Percentiles rank a stretch among this genome's conserved stretches.
phyloP scores from a whole-genome alignment of 2,113 vertebrate genomes.

The Chroicocephalus ridibundus region DNA sequence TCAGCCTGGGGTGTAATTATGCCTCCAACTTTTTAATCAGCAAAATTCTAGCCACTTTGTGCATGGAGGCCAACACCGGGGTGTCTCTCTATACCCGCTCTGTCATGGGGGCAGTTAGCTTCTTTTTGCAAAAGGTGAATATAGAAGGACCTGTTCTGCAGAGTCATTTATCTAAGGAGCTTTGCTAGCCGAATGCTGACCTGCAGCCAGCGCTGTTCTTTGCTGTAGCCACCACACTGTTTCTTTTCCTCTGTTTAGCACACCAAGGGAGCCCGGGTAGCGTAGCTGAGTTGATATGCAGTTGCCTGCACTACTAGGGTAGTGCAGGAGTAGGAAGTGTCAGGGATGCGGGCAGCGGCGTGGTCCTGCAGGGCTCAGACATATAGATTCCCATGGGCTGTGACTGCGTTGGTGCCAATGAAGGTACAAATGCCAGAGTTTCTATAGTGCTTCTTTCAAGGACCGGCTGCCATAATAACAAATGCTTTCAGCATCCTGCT shows the following conservation, averaged over 20 bases:
- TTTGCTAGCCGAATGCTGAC: not conserved
- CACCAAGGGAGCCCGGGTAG: not conserved
- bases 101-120: rapidly evolving
- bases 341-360: rapidly evolving
- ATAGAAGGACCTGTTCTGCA: not conserved
- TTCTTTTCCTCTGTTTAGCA: not conserved
- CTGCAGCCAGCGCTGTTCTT: not conserved
- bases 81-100: not conserved
- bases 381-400: not conserved
- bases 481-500: not conserved
- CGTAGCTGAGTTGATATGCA: rapidly evolving
- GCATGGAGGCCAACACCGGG: not conserved
- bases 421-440: not conserved
- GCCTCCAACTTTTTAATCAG: not conserved
- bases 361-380: not conserved
- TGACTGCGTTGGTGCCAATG: rapidly evolving
- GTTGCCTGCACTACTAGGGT: not conserved
- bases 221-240: not conserved
- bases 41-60: not conserved
- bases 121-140: not conserved
- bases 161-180: not conserved
- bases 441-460: not conserved
- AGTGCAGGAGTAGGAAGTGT: not conserved
- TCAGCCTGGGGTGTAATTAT: not conserved
- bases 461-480: not conserved